A percentile compares a stretch with the other conserved stretches of the same genome.
These are phyloP conservation scores for Lepidurus couesii DNA, from an alignment of 1,140 invertebrate species.

Conservation along the genomic window DNA sequence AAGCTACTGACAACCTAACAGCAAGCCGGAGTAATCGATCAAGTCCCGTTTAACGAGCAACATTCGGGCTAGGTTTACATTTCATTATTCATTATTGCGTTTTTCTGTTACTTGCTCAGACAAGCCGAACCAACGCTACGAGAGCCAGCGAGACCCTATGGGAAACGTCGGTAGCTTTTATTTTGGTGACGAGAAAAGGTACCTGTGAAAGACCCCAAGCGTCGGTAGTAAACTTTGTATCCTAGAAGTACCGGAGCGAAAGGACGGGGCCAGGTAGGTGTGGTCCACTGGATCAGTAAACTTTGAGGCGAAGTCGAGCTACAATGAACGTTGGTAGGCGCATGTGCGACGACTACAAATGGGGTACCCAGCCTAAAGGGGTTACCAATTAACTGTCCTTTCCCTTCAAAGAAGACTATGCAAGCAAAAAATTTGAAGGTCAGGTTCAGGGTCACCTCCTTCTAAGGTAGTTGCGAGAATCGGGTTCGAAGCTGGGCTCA, in stretches of 20 bases:
- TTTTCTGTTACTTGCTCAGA: too few species aligned
- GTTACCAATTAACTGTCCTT: constrained; percentile 15
- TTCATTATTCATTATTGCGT: too few species aligned
- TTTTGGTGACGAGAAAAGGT: background rate
- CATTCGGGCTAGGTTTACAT: too few species aligned
- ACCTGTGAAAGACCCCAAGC: constrained; percentile 40
- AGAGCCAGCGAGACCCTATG: too few species aligned
- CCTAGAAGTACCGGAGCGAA: constrained; percentile 56
- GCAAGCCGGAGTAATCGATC: too few species aligned
- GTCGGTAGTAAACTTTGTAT: constrained; percentile 51
- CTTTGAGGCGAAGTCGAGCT: constrained; percentile 45
- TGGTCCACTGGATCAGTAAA: constrained; percentile 43
- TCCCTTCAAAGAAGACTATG: background rate
- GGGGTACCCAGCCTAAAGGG: constrained; percentile 24
- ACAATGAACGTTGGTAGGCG: constrained; percentile 46
- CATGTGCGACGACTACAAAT: constrained; percentile 47
- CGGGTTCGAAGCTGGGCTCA: constrained; percentile 19
- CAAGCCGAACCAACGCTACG: too few species aligned
- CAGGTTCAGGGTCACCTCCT: constrained; percentile 28
- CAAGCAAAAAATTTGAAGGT: constrained; percentile 15
- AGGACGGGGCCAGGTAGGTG: constrained; percentile 46
- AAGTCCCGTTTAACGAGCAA: too few species aligned
- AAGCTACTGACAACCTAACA: too few species aligned
- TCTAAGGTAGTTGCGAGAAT: constrained; percentile 24
- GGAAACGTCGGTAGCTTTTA: too few species aligned